Conservation (phyloP, 1,140 invertebrate species). For the Drosophila rhopaloa region DNA sequence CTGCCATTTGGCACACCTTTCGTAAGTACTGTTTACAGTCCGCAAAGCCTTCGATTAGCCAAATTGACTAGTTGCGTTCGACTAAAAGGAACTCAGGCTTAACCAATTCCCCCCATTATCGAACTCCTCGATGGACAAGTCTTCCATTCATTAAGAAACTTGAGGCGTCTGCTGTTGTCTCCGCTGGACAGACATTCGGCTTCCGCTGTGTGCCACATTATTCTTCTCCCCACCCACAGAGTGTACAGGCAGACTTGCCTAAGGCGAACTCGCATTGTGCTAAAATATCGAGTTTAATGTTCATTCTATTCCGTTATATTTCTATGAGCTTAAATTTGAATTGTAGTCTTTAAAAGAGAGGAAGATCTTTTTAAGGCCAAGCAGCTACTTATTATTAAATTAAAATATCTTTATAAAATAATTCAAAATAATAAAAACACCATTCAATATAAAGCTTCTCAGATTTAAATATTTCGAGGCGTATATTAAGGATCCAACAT, state of each 20-base stretch:
- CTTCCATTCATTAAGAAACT: conserved; percentile 52
- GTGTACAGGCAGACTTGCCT: background rate
- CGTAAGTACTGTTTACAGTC: conserved; percentile 42
- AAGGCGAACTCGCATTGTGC: background rate
- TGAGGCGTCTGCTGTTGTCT: conserved; percentile 32
- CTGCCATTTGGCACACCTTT: conserved; percentile 61
- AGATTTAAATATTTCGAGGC: no score
- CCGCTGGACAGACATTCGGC: conserved; percentile 37
- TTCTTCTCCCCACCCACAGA: conserved; percentile 15
- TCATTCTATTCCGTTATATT: no score
- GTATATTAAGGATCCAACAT: no score
- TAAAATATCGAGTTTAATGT: background rate
- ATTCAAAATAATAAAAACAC: background rate
- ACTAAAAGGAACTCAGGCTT: conserved; percentile 2
- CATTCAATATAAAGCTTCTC: no score
- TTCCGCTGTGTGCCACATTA: conserved; percentile 54
- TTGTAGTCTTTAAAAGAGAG: no score
- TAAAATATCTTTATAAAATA: background rate
- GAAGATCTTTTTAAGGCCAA: no score
- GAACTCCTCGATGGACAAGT: conserved; percentile 17
- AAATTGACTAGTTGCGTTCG: conserved; percentile 58
- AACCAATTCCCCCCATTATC: conserved; percentile 7
- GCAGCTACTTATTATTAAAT: no score
- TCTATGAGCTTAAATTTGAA: no score
- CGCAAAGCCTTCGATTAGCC: conserved; percentile 64